Evolutionary conservation across 2,113 vertebrate species (phyloP).

Genomic region (Addax nasomaculatus): DNA sequence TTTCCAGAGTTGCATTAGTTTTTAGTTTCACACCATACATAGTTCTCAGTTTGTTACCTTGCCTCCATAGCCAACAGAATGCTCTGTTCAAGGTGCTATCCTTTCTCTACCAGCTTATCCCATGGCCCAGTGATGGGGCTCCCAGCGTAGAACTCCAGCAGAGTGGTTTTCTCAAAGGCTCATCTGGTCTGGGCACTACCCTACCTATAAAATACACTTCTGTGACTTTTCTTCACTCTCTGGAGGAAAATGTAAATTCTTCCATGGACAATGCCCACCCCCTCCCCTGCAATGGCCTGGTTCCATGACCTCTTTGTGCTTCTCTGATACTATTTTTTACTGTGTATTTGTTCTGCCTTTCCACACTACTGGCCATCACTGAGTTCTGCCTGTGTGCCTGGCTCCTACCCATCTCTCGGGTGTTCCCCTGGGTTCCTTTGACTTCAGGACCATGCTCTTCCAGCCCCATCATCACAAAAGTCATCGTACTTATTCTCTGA

Average conservation of each 20-base stretch:
- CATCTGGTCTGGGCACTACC: neutral
- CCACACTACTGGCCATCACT: no score
- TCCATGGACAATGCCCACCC: neutral
- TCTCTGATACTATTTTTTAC: neutral
- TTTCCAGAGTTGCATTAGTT: neutral
- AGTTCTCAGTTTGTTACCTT: neutral
- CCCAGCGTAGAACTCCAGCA: neutral
- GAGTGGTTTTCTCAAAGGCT: neutral
- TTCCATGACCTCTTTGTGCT: neutral
- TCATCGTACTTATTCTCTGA: fast-evolving
- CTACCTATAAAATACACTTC: neutral
- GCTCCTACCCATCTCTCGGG: neutral
- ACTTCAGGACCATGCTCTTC: neutral
- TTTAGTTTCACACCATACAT: neutral
- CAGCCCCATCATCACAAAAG: neutral
- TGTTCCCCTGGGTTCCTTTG: no score
- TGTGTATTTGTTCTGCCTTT: neutral
- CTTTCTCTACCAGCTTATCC: neutral
- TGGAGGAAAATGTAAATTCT: neutral
- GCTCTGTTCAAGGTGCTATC: neutral
- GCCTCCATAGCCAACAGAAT: neutral
- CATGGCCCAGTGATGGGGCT: neutral
- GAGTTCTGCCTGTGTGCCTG: neutral
- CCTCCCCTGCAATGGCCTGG: neutral
- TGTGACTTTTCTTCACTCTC: neutral